phyloP scores from a whole-genome alignment of 2,888 invertebrate genomes.

The Lissonota sp. region DNA sequence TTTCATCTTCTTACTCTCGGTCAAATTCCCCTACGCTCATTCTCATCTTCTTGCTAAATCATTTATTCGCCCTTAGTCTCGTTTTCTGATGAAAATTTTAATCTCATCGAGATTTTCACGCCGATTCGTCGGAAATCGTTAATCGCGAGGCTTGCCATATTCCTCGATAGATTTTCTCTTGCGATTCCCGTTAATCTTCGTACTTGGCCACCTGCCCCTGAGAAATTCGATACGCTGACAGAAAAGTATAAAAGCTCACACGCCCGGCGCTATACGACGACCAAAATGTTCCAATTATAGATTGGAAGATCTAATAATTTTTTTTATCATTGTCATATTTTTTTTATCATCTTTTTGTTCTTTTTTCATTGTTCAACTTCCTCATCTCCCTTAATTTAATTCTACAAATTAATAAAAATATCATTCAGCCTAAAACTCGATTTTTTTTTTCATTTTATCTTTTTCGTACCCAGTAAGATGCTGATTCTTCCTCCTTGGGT shows the following conservation, averaged over 20 bases:
- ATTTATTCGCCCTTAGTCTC: constrained; percentile 62
- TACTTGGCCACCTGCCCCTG: constrained; percentile 56
- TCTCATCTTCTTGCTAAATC: constrained; percentile 29
- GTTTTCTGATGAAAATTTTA: constrained; percentile 11
- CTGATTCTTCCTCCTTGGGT: constrained; percentile 86
- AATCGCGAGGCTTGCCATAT: neutral
- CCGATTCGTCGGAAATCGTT: neutral
- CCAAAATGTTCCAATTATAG: constrained; percentile 54
- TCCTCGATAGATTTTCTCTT: constrained; percentile 19
- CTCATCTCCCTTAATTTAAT: neutral
- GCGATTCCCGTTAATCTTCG: constrained; percentile 49
- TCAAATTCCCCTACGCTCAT: constrained; percentile 25
- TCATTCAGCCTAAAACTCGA: neutral
- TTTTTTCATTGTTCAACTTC: neutral
- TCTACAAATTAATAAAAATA: neutral
- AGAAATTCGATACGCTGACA: constrained; percentile 64
- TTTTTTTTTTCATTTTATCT: constrained; percentile 11
- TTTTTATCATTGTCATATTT: neutral
- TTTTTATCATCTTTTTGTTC: neutral
- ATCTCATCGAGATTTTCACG: neutral
- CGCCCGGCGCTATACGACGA: constrained; percentile 26
- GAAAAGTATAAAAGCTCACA: constrained; percentile 49
- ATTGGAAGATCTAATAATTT: neutral
- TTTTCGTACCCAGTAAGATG: constrained; percentile 86
- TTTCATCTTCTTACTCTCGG: constrained; percentile 45